A percentile compares a stretch with the other conserved stretches of the same genome.
Conservation (phyloP, 2,888 invertebrate genomes). For the Tenthredo scrophulariae region DNA sequence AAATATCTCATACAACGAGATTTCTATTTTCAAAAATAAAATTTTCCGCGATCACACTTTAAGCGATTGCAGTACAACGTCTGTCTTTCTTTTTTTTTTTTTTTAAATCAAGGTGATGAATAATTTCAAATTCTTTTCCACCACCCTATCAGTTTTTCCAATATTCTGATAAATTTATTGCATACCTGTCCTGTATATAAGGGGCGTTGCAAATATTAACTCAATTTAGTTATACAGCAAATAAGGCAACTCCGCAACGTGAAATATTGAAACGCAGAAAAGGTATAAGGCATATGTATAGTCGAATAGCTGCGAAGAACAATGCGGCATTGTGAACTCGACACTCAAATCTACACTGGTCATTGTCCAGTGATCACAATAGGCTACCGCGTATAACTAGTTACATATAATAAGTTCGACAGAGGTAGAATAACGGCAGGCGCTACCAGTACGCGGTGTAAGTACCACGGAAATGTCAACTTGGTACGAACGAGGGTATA, state of each 20-base stretch:
- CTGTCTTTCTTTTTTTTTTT: no score
- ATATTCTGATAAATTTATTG: no score
- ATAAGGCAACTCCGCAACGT: neutral
- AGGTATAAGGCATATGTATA: neutral
- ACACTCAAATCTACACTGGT: slow-evolving; percentile 31
- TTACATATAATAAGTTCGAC: slow-evolving; percentile 37
- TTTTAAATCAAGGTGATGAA: no score
- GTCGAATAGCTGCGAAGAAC: slow-evolving; percentile 20
- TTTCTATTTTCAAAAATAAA: neutral
- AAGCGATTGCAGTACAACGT: no score
- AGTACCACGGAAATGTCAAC: neutral
- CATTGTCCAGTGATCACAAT: slow-evolving; percentile 50
- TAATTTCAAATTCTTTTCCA: no score
- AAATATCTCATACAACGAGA: neutral
- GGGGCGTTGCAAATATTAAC: no score
- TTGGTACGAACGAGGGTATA: neutral
- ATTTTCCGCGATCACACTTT: no score
- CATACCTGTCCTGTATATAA: no score
- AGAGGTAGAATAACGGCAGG: neutral
- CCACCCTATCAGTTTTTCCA: no score
- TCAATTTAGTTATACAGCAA: neutral
- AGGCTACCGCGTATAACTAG: slow-evolving; percentile 43
- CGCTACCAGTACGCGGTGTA: neutral
- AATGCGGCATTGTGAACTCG: slow-evolving; percentile 33
- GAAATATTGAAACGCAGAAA: neutral